These are phyloP conservation scores for Cepaea nemoralis DNA, from an alignment of 1,140 invertebrate genomes.

Conservation along the genomic window DNA sequence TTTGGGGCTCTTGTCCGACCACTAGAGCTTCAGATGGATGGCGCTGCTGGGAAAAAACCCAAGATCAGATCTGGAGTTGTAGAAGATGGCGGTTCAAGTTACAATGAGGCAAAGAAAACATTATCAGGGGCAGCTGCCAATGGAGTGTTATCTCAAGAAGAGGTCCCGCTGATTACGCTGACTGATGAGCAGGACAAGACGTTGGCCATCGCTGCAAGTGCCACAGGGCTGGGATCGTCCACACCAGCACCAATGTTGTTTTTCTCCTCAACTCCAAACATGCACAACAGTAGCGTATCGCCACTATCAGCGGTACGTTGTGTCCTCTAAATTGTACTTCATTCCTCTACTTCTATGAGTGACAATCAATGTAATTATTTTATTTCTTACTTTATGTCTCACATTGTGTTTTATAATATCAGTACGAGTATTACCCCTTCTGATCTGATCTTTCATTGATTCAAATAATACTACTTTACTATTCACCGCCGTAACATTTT, in stretches of 20 bases:
- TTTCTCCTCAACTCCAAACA: slow-evolving; percentile 40
- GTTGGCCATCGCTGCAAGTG: not conserved
- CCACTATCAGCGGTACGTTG: not conserved
- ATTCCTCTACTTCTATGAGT: no score
- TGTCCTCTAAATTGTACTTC: no score
- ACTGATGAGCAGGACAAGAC: slow-evolving; percentile 1
- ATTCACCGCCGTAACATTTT: no score
- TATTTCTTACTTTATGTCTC: no score
- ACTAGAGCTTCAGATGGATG: slow-evolving; percentile 74
- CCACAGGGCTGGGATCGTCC: not conserved
- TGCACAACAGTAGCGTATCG: slow-evolving; percentile 14
- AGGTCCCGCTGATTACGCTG: slow-evolving; percentile 1
- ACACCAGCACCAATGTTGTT: not conserved
- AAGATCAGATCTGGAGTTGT: not conserved
- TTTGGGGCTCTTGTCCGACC: slow-evolving; percentile 97
- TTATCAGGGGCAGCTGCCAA: not conserved
- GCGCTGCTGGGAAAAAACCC: not conserved
- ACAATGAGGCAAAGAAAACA: not conserved
- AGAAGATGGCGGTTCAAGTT: not conserved
- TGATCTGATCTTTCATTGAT: no score
- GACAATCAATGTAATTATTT: no score
- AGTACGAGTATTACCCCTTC: no score
- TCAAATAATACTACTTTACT: no score
- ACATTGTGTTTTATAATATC: no score
- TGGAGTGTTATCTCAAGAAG: not conserved